Evolutionary conservation across 2,113 vertebrate genomes (phyloP).

Genomic region (Polypterus senegalus): DNA sequence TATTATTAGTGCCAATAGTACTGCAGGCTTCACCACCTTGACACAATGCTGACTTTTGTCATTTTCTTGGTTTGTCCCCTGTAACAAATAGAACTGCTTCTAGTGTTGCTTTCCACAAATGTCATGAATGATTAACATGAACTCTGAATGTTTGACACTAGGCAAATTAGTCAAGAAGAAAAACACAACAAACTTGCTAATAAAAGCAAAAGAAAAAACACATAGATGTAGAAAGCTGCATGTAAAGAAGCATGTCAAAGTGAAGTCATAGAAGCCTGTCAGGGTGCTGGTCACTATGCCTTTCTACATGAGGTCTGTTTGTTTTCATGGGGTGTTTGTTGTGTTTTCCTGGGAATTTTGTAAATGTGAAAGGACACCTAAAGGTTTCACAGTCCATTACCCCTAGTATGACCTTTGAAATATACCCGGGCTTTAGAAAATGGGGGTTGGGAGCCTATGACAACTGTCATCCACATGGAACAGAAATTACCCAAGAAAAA

Average conservation of each 20-base stretch:
- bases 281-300: neutral
- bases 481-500: constrained; percentile 15
- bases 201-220: neutral
- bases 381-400: constrained; percentile 34
- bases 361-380: constrained; percentile 15
- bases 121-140: neutral
- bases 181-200: neutral
- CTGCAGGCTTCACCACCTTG: no score
- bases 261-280: neutral
- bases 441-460: neutral
- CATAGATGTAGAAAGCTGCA: neutral
- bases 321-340: constrained; percentile 15
- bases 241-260: neutral
- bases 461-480: neutral
- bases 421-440: constrained; percentile 8
- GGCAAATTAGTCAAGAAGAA: neutral
- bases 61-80: no score
- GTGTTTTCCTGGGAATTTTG: constrained; percentile 20
- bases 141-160: neutral
- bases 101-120: no score
- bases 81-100: no score
- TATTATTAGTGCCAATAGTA: no score
- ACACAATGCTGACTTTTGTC: no score
- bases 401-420: constrained; percentile 17
- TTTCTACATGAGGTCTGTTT: constrained; percentile 11